Percentiles rank a stretch among this genome's conserved stretches.
phyloP scores from a whole-genome alignment of 2,113 vertebrate genomes.

The Leucopsar rothschildi region DNA sequence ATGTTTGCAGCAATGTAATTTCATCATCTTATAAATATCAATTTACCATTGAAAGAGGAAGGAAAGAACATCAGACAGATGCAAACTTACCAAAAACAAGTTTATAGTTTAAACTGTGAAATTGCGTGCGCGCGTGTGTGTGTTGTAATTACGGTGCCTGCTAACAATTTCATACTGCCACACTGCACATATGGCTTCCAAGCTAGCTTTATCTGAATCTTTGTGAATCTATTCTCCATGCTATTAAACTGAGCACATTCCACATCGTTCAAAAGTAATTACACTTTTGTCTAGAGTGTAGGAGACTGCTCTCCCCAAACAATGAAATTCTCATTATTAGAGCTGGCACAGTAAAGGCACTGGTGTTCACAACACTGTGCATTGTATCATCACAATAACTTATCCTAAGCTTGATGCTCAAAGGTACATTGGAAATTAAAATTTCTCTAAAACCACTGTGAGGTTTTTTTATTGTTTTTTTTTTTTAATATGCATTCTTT shows the following conservation, averaged over 20 bases:
- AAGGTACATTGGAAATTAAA: constrained; percentile 70
- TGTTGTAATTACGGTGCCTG: constrained; percentile 64
- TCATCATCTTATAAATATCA: constrained; percentile 72
- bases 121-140: neutral
- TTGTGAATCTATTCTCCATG: constrained; percentile 73
- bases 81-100: constrained; percentile 61
- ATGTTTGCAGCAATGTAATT: constrained; percentile 63
- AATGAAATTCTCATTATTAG: constrained; percentile 78
- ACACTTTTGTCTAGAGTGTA: constrained; percentile 77
- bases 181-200: constrained; percentile 70
- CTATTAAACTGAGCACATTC: constrained; percentile 74
- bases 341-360: constrained; percentile 68
- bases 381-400: constrained; percentile 68
- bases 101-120: constrained; percentile 72
- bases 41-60: constrained; percentile 57
- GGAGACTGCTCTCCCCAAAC: constrained; percentile 72
- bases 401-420: constrained; percentile 63
- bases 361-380: constrained; percentile 65
- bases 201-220: constrained; percentile 76
- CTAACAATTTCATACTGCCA: constrained; percentile 70
- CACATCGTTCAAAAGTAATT: constrained; percentile 77
- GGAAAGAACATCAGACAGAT: constrained; percentile 13
- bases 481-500: constrained; percentile 58
- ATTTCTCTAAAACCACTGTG: constrained; percentile 52
- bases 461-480: neutral